A percentile compares a stretch with the other conserved stretches of the same genome.
Conservation (phyloP, 2,888 invertebrate species). For the Protula sp. region DNA sequence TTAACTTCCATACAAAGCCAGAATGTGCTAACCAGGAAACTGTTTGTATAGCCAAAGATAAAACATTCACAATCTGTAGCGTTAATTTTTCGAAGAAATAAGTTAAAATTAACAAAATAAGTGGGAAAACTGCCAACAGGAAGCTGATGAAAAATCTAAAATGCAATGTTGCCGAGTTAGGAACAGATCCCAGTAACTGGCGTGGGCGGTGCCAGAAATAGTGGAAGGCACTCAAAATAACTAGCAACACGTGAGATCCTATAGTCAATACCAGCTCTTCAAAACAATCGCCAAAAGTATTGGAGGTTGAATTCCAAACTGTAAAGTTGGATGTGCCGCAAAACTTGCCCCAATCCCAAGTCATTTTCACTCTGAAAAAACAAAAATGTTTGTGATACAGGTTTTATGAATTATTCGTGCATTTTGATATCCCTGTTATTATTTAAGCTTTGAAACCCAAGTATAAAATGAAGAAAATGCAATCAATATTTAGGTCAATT, state of each 20-base stretch:
- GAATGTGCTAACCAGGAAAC: conserved; percentile 79
- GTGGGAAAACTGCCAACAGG: conserved; percentile 64
- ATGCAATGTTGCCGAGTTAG: conserved; percentile 64
- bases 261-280: conserved; percentile 71
- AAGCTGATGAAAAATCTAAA: conserved; percentile 64
- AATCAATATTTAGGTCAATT: no score
- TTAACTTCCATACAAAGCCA: conserved; percentile 67
- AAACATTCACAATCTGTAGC: conserved; percentile 64
- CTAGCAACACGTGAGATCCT: conserved; percentile 69
- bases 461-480: no score
- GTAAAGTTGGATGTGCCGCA: conserved; percentile 40
- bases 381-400: no score
- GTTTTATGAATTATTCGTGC: no score
- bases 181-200: conserved; percentile 61
- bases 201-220: conserved; percentile 66
- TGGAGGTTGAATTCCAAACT: conserved; percentile 53
- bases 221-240: conserved; percentile 74
- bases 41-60: conserved; percentile 67
- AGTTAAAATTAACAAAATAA: conserved; percentile 60
- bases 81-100: conserved; percentile 36
- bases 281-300: conserved; percentile 78
- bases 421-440: no score
- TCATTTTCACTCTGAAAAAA: neutral
- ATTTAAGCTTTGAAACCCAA: no score
- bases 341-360: conserved; percentile 33